Base-by-base conservation (phyloP, 2,797 vertebrate species). In the Mormyrops attenuatus region DNA sequence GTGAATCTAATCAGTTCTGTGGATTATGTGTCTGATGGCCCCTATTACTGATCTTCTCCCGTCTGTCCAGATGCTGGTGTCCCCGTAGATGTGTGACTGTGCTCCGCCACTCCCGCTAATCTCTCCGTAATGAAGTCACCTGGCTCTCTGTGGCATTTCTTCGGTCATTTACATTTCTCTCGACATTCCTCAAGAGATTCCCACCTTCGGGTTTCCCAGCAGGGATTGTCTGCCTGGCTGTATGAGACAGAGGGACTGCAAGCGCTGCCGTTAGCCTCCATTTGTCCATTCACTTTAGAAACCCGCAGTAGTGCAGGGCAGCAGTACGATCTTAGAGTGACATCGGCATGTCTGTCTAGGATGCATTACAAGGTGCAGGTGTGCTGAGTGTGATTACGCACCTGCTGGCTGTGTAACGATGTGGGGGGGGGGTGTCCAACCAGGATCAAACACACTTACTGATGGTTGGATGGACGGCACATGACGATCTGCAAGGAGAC, bases 181-280 rank as follows among this genome's bases (percentile, higher is more conserved):
- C 13, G 6, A 80, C 73, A 80, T 80, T 69, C 63, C 63, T 4
- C 63, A 34, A 13, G 63, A 34, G 73, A 80, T 44, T 38, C 34
- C 38, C 17, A 20, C 73, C 38, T 80, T 80, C 2, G 15, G 73
- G 13, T 80, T 80, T 7, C 73, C 73, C 73, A 20, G 73, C 34
- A 2, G 73, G 15, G 73, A 26, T 80, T 17, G 0, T 80, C 73
- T 80, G 73, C 5, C 34, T 44, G 73, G 15, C 77, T 53, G 88
- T 20, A 53, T 89, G 86, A 90, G 49, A 88, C 86, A 89, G 80
- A 69, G 63, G 26, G 63, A 30, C 63, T 5, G 13, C 63, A 11
- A 0, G 26, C 11, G 26, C 9, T 5, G 63, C 26, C 0, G 63
- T 69, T 26, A 69, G 26, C 3, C 26, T 34, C 11, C 26, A 69